Base-by-base conservation (phyloP, 2,113 vertebrate species). In the Silurus glanis region DNA sequence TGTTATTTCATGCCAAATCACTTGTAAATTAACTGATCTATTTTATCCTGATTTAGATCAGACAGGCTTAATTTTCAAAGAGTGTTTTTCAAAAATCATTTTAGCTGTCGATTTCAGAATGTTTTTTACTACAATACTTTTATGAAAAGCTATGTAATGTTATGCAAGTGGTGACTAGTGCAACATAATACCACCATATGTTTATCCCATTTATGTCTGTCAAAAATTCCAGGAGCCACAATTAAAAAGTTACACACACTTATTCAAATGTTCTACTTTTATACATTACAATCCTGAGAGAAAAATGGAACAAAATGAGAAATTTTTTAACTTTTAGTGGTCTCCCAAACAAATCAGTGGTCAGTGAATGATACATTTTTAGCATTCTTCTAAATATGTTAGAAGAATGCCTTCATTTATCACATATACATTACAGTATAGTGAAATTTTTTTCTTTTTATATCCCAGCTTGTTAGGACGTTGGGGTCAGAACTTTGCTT, bases 1-100 rank as follows among this genome's bases (percentile, higher is more conserved):
- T 56, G 80, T 76, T 28, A 45, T 37, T 80, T 72, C 45, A 19
- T 72, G 28, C 37, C 80, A 72, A 61, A 86, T 58, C 8, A 37
- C 13, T 72, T 55, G 13, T 62, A 58, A 62, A 71, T 80, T 7
- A 85, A 51, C 53, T 28, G 4, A 47, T 56, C 19, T 37, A 37
- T 37, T 37, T 59, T 61, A 0, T 14, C 9, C 3, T 14, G 37
- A 10, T 37, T 61, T 58, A 17, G 47, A 81, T 51, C 13, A 49
- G 49, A 82, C 21, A 72, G 9, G 0, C 1, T n/a, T 21, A 47
- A 58, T 10, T 8, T 28, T 80, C n/a, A 56, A 55, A 55, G 14
- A 6, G 28, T 47, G 17, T 47, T 55, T 56, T 47, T 2, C 17
- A 75, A 25, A 19, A 69, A 21, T 12, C 62, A 9, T 58, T 66